phyloP scores from a whole-genome alignment of 35 echinoderm and acorn worm species.

The Stichopus chloronotus region DNA sequence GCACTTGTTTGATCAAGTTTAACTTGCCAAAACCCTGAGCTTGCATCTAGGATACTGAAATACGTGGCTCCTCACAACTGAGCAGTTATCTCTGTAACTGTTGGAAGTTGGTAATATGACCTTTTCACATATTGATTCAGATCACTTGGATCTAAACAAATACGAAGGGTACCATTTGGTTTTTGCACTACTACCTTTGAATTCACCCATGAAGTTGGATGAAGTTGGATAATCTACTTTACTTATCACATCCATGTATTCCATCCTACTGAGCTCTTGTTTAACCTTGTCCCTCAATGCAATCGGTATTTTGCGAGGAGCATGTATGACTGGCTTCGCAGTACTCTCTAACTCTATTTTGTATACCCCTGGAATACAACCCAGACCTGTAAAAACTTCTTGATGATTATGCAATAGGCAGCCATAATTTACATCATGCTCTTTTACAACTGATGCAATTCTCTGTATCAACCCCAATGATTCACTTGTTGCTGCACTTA shows the following conservation, averaged over 20 bases:
- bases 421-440: neutral
- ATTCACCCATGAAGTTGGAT: conserved; percentile 64
- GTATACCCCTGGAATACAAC: conserved; percentile 13
- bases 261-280: conserved; percentile 68
- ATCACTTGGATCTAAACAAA: conserved; percentile 48
- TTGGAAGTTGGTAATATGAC: conserved; percentile 40
- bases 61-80: conserved; percentile 12
- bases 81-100: conserved; percentile 51
- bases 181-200: conserved; percentile 21
- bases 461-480: neutral
- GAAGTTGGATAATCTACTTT: conserved; percentile 64
- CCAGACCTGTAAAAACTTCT: neutral
- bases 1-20: conserved; percentile 24
- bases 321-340: conserved; percentile 56
- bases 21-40: conserved; percentile 60
- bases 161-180: neutral
- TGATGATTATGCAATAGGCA: neutral
- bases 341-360: conserved; percentile 11
- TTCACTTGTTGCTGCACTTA: neutral
- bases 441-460: neutral
- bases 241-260: neutral
- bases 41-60: conserved; percentile 48
- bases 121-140: conserved; percentile 46
- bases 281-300: conserved; percentile 65
- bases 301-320: conserved; percentile 58